Conservation (phyloP, 2,888 invertebrate genomes). For the Idaea aversata region DNA sequence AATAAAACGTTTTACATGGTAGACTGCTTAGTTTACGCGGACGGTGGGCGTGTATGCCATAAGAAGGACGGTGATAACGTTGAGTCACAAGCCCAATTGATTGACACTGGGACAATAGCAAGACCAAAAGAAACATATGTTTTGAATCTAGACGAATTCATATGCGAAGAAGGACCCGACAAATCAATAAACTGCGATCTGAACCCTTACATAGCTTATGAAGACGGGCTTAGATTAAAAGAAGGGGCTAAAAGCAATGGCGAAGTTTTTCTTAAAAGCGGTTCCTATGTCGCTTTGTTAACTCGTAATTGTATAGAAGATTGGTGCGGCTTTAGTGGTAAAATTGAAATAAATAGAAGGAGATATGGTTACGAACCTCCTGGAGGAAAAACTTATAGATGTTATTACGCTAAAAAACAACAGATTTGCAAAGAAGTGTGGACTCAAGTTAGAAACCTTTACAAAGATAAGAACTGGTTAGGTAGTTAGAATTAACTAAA, state of each 20-base stretch:
- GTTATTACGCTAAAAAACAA: constrained; percentile 62
- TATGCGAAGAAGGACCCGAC: constrained; percentile 56
- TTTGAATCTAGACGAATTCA: constrained; percentile 64
- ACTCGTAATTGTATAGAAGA: constrained; percentile 44
- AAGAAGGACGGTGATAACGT: constrained; percentile 47
- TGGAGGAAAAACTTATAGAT: constrained; percentile 60
- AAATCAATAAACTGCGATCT: constrained; percentile 56
- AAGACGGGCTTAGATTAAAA: constrained; percentile 47
- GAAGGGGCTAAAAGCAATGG: constrained; percentile 37
- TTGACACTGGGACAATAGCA: constrained; percentile 55
- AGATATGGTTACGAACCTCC: constrained; percentile 45
- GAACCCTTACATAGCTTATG: constrained; percentile 53
- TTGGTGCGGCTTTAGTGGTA: constrained; percentile 65
- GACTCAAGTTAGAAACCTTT: constrained; percentile 31
- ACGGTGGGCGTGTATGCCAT: constrained; percentile 61
- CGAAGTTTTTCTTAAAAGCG: constrained; percentile 56
- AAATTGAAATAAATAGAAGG: constrained; percentile 37
- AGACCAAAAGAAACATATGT: constrained; percentile 54
- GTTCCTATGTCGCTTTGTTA: constrained; percentile 42
- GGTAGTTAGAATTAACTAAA: neutral
- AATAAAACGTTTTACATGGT: constrained; percentile 58
- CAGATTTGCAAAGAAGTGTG: constrained; percentile 59
- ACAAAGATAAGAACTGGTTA: constrained; percentile 38
- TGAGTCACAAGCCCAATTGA: constrained; percentile 51
- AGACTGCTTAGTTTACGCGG: constrained; percentile 64